Conservation (phyloP, 2,888 invertebrate species). For the Troides oblongomaculatus region DNA sequence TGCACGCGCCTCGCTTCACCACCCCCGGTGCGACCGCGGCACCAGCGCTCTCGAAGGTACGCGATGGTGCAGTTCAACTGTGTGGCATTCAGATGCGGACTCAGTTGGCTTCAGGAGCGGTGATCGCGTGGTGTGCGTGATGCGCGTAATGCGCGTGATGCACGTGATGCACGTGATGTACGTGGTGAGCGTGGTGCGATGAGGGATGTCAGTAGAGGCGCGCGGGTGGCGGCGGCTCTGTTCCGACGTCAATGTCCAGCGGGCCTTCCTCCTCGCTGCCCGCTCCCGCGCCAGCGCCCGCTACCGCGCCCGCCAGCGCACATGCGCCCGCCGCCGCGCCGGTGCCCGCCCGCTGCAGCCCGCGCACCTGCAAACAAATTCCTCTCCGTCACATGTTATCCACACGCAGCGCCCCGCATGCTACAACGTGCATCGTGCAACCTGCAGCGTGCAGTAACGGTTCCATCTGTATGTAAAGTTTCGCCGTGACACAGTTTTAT, state of each 20-base stretch:
- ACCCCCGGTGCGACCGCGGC: no score
- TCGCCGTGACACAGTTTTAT: no score
- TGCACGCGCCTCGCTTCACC: no score
- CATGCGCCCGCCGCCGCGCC: conserved; percentile 42
- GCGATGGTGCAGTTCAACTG: no score
- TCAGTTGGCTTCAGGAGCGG: conserved; percentile 21
- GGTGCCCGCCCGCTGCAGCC: conserved; percentile 46
- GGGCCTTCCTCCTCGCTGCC: conserved; percentile 64
- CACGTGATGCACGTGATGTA: conserved; percentile 32
- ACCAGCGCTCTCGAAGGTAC: no score
- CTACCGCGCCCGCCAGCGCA: conserved; percentile 49
- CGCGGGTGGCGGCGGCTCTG: conserved; percentile 64
- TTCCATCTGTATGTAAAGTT: no score
- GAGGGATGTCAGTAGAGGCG: conserved; percentile 44
- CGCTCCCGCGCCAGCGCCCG: conserved; percentile 42
- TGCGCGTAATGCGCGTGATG: conserved; percentile 23
- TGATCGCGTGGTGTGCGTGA: conserved; percentile 31
- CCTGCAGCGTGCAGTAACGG: no score
- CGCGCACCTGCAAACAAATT: conserved; percentile 57
- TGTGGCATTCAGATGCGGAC: conserved; percentile 27
- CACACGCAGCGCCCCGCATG: no score
- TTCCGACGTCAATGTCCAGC: conserved; percentile 76
- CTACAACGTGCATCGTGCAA: no score
- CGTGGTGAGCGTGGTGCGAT: conserved; percentile 33
- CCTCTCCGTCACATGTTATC: no score